phyloP scores from a whole-genome alignment of 2,797 vertebrate species.

The Enteromius radiatus region DNA sequence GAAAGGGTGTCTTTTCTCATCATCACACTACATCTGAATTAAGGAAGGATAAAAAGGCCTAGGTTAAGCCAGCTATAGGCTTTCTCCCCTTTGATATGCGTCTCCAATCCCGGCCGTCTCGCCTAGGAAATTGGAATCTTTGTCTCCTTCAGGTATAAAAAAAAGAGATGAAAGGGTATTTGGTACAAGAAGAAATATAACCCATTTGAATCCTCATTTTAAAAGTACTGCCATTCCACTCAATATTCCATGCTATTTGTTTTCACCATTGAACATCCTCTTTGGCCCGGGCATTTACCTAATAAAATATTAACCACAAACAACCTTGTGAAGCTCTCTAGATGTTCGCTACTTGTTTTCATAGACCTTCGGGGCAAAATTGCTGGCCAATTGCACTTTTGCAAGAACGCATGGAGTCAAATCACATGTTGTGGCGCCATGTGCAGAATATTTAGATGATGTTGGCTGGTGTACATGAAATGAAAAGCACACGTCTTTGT shows the following conservation, averaged over 20 bases:
- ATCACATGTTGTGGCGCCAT: constrained; percentile 53
- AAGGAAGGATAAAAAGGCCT: constrained; percentile 12
- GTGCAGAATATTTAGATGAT: constrained; percentile 59
- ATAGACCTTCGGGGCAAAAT: constrained; percentile 70
- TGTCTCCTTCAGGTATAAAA: constrained; percentile 24
- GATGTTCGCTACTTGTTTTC: constrained; percentile 74
- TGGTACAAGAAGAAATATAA: constrained; percentile 30
- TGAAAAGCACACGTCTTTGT: background rate
- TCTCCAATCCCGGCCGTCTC: constrained; percentile 14
- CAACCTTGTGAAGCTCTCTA: constrained; percentile 74
- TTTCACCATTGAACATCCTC: constrained; percentile 79
- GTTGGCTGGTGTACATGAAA: background rate
- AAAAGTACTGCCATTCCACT: constrained; percentile 75
- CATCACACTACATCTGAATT: background rate
- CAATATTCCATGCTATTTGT: constrained; percentile 82
- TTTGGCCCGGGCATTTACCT: constrained; percentile 76
- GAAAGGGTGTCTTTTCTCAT: background rate
- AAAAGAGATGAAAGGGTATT: constrained; percentile 30
- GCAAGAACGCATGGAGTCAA: constrained; percentile 53
- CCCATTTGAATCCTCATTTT: constrained; percentile 27
- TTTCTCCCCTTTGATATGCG: constrained; percentile 4
- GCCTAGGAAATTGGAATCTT: constrained; percentile 32
- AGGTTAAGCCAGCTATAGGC: constrained; percentile 19
- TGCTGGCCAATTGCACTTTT: constrained; percentile 67
- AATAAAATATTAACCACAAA: constrained; percentile 87